Base-by-base conservation (phyloP, 2,888 invertebrate species). In the Brachycybe producta region DNA sequence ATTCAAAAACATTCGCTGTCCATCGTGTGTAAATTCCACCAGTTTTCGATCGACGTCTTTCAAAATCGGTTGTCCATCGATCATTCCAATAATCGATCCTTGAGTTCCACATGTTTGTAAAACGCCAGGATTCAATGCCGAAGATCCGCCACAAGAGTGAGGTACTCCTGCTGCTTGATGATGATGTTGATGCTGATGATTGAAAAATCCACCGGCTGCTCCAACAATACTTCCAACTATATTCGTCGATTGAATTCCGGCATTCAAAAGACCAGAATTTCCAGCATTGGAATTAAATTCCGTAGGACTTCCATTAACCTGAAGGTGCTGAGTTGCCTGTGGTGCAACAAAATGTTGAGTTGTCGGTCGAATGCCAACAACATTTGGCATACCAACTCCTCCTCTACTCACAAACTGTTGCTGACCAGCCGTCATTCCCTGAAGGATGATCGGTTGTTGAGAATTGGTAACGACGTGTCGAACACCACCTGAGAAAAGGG, bases 361-460 rank as follows among this genome's bases (percentile, higher is more conserved):
- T 1, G 36, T 34, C 21, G 46, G 35, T 17, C 49, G 41, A 13
- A 56, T 35, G 8, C 55, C 55, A 2, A 55, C 52, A 13, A 53
- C 36, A 41, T 51, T 52, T 26, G 55, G 53, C 51, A 56, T 42
- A 32, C 56, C 41, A 41, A 56, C 35, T 32, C 13, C 11, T 15
- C 36, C 24, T 17, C 46, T 34, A 19, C 26, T 46, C 15, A 35
- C 11, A 19, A 35, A 35, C 24, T 46, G 46, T 7, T 46, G 46
- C 11, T 34, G 24, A 24, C 23, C 23, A 26, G 36, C 23, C 5
- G 23, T 24, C 46, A 34, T 54, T 46, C 23, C 54, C 51, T 23
- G 55, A 52, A 40, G 54, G 24, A 56, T 43, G 27, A 56, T 43
- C 7, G 55, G 28, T 24, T 54, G 55, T 40, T 56, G 56, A 26